These are phyloP conservation scores for Hydrolagus colliei DNA, from an alignment of 2,797 vertebrate genomes.

Conservation along the genomic window DNA sequence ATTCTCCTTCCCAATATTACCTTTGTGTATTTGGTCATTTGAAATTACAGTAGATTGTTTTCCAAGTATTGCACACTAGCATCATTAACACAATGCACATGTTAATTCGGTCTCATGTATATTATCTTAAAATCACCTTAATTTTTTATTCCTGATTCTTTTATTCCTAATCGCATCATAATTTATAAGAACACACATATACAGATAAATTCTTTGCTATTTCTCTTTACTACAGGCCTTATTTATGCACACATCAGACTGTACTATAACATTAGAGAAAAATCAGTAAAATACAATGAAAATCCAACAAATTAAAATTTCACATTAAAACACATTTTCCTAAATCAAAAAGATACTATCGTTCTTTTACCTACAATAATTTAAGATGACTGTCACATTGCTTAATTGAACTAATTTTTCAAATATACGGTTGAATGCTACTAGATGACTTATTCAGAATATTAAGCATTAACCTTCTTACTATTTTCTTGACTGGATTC, in stretches of 20 bases:
- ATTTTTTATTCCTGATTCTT: neutral
- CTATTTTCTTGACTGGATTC: neutral
- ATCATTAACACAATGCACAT: neutral
- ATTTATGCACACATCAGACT: neutral
- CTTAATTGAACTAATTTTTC: slow-evolving; percentile 7
- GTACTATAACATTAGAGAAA: neutral
- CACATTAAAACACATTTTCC: neutral
- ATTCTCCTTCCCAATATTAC: no score
- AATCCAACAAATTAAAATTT: neutral
- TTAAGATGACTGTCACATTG: neutral
- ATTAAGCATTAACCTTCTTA: neutral
- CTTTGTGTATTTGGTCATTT: no score
- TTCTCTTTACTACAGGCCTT: no score
- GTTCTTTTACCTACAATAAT: neutral
- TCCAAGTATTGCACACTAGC: no score
- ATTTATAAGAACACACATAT: neutral
- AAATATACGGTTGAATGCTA: neutral
- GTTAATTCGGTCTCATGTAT: neutral
- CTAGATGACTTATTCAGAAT: neutral
- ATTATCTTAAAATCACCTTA: neutral
- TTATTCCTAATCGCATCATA: neutral
- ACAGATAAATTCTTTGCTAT: neutral
- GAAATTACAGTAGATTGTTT: no score
- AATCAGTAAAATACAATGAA: neutral
- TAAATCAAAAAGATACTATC: neutral